These are phyloP conservation scores for Mirza zaza DNA, from an alignment of 2,113 vertebrate species.

Conservation along the genomic window DNA sequence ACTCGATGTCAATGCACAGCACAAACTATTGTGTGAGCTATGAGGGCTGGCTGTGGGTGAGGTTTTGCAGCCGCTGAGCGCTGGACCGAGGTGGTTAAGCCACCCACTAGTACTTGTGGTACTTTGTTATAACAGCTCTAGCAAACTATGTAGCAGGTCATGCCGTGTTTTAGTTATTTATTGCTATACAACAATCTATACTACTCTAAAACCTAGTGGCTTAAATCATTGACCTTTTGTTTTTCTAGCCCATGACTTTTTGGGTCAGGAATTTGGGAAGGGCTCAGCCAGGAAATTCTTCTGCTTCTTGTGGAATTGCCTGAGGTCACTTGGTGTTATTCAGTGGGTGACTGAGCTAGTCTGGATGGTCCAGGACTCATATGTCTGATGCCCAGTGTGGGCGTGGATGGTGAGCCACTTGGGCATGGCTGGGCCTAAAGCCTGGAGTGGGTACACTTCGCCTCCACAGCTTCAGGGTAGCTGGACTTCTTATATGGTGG, in stretches of 20 bases:
- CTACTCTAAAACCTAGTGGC: not conserved
- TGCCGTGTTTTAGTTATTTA: not conserved
- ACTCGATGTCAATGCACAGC: no score
- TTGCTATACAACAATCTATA: not conserved
- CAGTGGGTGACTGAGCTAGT: not conserved
- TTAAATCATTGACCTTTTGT: not conserved
- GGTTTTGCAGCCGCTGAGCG: no score
- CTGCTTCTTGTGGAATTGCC: not conserved
- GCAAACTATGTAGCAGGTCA: not conserved
- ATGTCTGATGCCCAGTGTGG: not conserved
- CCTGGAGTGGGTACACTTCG: no score
- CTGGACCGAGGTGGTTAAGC: no score
- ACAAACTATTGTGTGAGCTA: no score
- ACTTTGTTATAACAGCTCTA: not conserved
- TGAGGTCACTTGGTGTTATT: not conserved
- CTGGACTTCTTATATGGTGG: not conserved
- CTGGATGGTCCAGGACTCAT: not conserved
- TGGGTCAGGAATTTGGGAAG: not conserved
- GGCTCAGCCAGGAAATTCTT: not conserved
- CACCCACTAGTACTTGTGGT: not conserved
- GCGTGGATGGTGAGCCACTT: not conserved
- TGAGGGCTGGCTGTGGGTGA: no score
- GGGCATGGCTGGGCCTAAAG: no score
- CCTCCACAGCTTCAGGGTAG: not conserved
- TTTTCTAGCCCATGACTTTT: not conserved